A percentile compares a stretch with the other conserved stretches of the same genome.
Evolutionary conservation across 1,140 invertebrate species (phyloP).

Genomic region (Danaus melanippus): DNA sequence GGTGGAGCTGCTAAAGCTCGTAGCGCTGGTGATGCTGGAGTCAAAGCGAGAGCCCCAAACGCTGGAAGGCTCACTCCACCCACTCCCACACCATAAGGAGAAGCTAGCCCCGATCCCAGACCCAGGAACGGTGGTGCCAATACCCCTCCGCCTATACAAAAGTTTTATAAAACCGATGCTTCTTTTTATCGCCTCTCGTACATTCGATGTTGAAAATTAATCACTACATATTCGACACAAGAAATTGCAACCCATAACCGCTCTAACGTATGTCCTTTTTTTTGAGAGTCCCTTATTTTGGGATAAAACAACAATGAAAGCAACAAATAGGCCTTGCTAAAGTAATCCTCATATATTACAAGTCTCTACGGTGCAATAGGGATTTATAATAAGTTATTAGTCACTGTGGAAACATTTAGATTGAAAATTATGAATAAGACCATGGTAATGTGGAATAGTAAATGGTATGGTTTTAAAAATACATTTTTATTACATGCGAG

Average conservation of each 20-base stretch:
- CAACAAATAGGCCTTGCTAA: conserved; percentile 41
- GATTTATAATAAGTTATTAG: conserved; percentile 67
- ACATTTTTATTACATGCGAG: not conserved
- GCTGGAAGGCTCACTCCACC: conserved; percentile 81
- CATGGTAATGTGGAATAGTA: conserved; percentile 35
- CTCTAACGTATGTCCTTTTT: conserved; percentile 22
- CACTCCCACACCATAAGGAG: conserved; percentile 82
- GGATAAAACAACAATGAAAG: conserved; percentile 30
- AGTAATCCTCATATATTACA: conserved; percentile 61
- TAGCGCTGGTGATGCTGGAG: conserved; percentile 78
- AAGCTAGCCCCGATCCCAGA: conserved; percentile 79
- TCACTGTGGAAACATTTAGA: conserved; percentile 61
- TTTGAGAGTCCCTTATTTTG: conserved; percentile 26
- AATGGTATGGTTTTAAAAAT: conserved; percentile 22
- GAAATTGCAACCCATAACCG: conserved; percentile 8
- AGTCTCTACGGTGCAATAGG: conserved; percentile 61
- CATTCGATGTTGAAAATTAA: not conserved
- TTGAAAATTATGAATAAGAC: conserved; percentile 63
- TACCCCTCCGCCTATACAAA: conserved; percentile 60
- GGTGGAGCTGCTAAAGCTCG: conserved; percentile 76
- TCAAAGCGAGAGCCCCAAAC: conserved; percentile 81
- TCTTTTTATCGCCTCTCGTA: conserved; percentile 4
- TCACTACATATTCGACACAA: conserved; percentile 1
- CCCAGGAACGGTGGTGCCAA: conserved; percentile 72
- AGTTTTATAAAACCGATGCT: conserved; percentile 1